These are phyloP conservation scores for Emys orbicularis DNA, from an alignment of 2,797 vertebrate species.

Conservation along the genomic window DNA sequence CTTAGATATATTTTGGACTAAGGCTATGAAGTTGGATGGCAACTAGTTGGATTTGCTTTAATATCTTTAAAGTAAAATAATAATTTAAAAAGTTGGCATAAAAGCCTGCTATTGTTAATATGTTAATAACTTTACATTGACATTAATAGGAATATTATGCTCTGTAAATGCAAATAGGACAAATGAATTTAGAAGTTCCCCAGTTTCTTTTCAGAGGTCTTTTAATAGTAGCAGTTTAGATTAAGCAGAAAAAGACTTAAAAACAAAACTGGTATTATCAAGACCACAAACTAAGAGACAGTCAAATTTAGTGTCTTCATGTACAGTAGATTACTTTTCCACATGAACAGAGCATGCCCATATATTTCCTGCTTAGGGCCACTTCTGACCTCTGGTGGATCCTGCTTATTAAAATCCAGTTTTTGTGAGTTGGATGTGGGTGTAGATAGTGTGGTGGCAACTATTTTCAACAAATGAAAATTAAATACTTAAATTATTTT, in stretches of 20 bases:
- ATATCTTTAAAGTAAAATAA: background rate
- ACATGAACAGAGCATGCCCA: conserved; percentile 40
- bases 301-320: background rate
- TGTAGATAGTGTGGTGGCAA: conserved; percentile 56
- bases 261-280: background rate
- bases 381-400: conserved; percentile 68
- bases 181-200: background rate
- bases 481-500: conserved; percentile 44
- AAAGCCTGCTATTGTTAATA: background rate
- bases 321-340: conserved; percentile 10
- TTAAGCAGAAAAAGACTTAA: conserved; percentile 11
- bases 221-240: background rate
- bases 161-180: background rate
- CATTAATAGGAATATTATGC: background rate
- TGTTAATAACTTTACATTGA: background rate
- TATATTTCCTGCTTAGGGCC: conserved; percentile 63
- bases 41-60: background rate
- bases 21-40: background rate
- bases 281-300: background rate
- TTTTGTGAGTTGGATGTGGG: conserved; percentile 68
- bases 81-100: background rate
- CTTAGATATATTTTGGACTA: background rate
- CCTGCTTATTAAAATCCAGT: conserved; percentile 63
- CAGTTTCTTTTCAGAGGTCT: background rate
- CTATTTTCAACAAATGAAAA: conserved; percentile 59